Evolutionary conservation across 1,140 invertebrate genomes (phyloP), one percentile per base, ranked within the genome.

Genomic region (Lasioglossum albipes): DNA sequence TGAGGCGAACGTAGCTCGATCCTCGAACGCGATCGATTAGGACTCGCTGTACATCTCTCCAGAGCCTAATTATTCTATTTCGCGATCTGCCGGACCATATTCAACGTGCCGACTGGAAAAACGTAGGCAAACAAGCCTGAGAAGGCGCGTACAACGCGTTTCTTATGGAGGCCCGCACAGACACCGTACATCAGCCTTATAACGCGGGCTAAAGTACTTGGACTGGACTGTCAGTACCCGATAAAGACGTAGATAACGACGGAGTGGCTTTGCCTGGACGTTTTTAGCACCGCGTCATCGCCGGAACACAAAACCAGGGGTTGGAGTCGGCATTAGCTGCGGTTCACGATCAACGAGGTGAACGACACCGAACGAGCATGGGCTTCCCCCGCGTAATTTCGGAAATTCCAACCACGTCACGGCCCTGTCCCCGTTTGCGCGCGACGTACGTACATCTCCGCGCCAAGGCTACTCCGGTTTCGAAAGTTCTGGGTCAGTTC

Each of bases 211-310:
- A 68, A 75, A 74, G 49, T 73, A 73, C 36, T 68, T 71, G 62
- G 65, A 75, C 73, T 66, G 59, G 54, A 27, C 84, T 68, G 72
- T 66, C 65, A 76, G 68, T 79, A 62, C 9, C 42, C 84, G 75
- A 86, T 86, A 86, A 86, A 86, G 66, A 62, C n/a, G 42, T 5
- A 80, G 85, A 86, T 86, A 86, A 85, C 62, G n/a, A 45, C 36
- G 54, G 70, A 77, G 84, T 83, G 84, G 10, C 22, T 66, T 68
- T 41, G 65, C 41, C 49, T 41, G n/a, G 66, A 52, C 61, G 74
- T 83, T 86, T 86, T 83, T 81, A 86, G 77, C 84, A 74, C 22
- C 76, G 36, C 76, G 36, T 36, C 36, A 31, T 27, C 42, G 59
- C 36, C 31, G 59, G 18, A 36, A 31, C 61, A 79, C 70, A 52